phyloP scores from a whole-genome alignment of 1,140 invertebrate species.

The Cyclina sinensis region DNA sequence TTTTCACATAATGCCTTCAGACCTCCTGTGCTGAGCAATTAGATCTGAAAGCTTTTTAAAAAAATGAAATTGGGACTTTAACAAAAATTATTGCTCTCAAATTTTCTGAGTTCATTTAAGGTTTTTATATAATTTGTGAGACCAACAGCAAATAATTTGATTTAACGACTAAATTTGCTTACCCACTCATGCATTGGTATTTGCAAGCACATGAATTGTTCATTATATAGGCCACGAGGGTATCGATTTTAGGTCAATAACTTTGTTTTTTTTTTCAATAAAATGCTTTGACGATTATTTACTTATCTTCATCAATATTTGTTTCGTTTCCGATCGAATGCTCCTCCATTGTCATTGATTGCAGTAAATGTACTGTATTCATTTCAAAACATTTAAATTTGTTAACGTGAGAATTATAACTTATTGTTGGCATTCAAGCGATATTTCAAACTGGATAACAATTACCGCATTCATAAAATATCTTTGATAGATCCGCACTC shows the following conservation, averaged over 20 bases:
- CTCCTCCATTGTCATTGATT: not conserved
- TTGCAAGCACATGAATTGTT: not conserved
- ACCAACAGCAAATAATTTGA: not conserved
- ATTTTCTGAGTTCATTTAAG: not conserved
- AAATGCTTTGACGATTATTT: not conserved
- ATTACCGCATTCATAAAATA: slow-evolving; percentile 8
- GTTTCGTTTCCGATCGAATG: not conserved
- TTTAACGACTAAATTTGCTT: not conserved
- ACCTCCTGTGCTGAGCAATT: not conserved
- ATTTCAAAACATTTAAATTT: not conserved
- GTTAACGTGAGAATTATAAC: not conserved
- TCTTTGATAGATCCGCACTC: not conserved
- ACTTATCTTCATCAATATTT: not conserved
- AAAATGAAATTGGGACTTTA: too few species aligned
- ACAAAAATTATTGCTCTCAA: not conserved
- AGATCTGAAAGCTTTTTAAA: too few species aligned
- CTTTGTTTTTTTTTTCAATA: slow-evolving; percentile 18
- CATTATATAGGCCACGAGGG: not conserved
- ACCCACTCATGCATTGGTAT: not conserved
- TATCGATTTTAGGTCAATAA: not conserved
- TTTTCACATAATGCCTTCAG: not conserved
- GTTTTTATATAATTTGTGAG: not conserved
- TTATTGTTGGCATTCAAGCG: not conserved
- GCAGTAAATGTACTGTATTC: not conserved
- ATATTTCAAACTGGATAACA: not conserved